A percentile compares a stretch with the other conserved stretches of the same genome.
phyloP scores from a whole-genome alignment of 1,140 invertebrate genomes.

The Aplysia californica region DNA sequence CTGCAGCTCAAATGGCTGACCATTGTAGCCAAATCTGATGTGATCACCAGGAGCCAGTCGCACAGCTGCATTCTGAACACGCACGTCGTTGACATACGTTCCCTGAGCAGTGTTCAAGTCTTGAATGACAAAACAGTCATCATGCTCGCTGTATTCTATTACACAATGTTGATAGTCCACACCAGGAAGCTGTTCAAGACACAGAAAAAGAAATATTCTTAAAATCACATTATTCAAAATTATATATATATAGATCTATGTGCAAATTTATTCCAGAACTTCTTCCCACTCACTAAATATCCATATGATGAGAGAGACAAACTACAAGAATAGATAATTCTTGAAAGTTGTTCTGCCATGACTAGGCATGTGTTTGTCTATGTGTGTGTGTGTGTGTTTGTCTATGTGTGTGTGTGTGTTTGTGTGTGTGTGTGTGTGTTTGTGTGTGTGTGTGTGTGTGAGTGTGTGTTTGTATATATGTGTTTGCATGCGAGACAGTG shows the following conservation, averaged over 20 bases:
- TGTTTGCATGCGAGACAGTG: no score
- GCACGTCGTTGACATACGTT: slow-evolving; percentile 67
- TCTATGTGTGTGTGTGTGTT: no score
- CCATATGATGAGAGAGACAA: no score
- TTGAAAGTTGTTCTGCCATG: no score
- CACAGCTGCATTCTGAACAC: slow-evolving; percentile 67
- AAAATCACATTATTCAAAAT: neutral
- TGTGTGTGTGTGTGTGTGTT: no score
- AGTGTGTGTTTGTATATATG: no score
- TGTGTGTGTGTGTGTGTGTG: no score
- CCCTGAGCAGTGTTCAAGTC: slow-evolving; percentile 67
- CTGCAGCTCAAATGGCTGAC: slow-evolving; percentile 57
- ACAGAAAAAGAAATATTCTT: neutral
- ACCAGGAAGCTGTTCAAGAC: slow-evolving; percentile 44
- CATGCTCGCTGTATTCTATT: slow-evolving; percentile 65
- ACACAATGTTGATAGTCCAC: slow-evolving; percentile 66
- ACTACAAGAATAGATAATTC: no score
- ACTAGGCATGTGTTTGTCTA: no score
- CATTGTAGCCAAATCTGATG: slow-evolving; percentile 64
- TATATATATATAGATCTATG: neutral
- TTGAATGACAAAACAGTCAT: slow-evolving; percentile 65
- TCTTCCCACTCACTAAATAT: no score
- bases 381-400: no score
- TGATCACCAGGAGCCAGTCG: slow-evolving; percentile 63
- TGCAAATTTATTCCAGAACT: neutral